phyloP scores from a whole-genome alignment of 2,113 vertebrate species.

The Propithecus coquereli region DNA sequence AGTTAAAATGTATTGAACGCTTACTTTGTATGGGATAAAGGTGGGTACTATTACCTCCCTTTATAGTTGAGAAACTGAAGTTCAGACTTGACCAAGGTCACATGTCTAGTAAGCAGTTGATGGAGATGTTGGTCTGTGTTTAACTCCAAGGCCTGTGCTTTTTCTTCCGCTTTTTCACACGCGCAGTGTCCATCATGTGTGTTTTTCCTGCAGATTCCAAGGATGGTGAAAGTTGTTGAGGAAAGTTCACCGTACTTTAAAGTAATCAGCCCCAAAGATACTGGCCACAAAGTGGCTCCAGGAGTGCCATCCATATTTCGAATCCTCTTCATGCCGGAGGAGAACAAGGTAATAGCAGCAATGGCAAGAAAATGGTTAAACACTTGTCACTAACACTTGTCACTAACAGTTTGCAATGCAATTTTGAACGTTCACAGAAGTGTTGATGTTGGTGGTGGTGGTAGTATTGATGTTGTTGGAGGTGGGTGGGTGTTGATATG shows the following conservation, averaged over 20 bases:
- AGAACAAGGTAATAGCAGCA: slow-evolving; percentile 86
- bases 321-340: slow-evolving; percentile 86
- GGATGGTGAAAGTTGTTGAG: slow-evolving; percentile 83
- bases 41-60: background rate
- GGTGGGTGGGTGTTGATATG: background rate
- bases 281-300: slow-evolving; percentile 82
- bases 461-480: background rate
- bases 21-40: background rate
- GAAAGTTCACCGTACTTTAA: slow-evolving; percentile 87
- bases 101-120: too few relatives aligned
- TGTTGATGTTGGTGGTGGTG: background rate
- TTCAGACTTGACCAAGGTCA: background rate
- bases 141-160: background rate
- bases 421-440: background rate
- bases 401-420: background rate
- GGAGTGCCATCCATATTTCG: slow-evolving; percentile 81
- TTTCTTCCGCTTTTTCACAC: background rate
- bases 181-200: background rate
- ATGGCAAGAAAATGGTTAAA: accelerated
- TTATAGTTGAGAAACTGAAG: background rate
- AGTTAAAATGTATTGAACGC: background rate
- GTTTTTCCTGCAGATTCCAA: slow-evolving; percentile 80
- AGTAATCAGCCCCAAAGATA: slow-evolving; percentile 77
- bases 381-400: background rate
- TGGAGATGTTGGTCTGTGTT: background rate